Percentiles rank a stretch among this genome's conserved stretches.
phyloP scores from a whole-genome alignment of 2,797 vertebrate genomes.

The Decapterus maruadsi region DNA sequence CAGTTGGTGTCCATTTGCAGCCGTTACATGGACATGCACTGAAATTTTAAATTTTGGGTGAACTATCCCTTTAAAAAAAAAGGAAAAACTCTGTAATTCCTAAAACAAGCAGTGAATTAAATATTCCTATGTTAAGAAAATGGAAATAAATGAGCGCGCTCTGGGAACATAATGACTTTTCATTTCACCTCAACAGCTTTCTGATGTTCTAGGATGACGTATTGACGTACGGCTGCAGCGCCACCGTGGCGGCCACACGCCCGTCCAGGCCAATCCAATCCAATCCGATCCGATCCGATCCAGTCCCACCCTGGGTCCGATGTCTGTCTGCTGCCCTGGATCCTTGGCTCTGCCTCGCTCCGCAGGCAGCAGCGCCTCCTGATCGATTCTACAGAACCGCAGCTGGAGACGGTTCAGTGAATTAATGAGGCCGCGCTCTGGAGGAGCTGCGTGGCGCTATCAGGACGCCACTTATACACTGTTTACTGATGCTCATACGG shows the following conservation, averaged over 20 bases:
- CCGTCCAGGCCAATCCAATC: slow-evolving; percentile 22
- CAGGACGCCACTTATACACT: neutral
- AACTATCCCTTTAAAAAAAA: too few species aligned
- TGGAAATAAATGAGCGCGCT: slow-evolving; percentile 16
- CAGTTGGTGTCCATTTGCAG: too few species aligned
- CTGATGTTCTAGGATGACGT: slow-evolving; percentile 32
- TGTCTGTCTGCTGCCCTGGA: slow-evolving; percentile 20
- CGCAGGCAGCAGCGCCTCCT: neutral
- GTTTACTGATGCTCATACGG: slow-evolving; percentile 1
- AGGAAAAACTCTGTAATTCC: slow-evolving; percentile 15
- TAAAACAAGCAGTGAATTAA: slow-evolving; percentile 23
- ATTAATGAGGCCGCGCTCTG: slow-evolving; percentile 46
- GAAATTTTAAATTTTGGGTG: too few species aligned
- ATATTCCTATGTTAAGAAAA: slow-evolving; percentile 6
- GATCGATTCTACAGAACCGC: slow-evolving; percentile 49
- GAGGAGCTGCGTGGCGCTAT: neutral
- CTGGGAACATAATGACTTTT: slow-evolving; percentile 7
- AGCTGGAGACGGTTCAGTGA: slow-evolving; percentile 39
- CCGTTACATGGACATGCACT: too few species aligned
- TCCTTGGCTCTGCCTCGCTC: neutral
- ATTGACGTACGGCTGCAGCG: slow-evolving; percentile 7
- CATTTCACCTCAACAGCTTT: slow-evolving; percentile 14
- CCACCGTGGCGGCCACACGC: neutral
- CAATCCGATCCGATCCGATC: too few species aligned
- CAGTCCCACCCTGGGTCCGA: slow-evolving; percentile 5